Evolutionary conservation across 1,140 invertebrate species (phyloP), one percentile per base, ranked within the genome.

Genomic region (Panulirus ornatus): DNA sequence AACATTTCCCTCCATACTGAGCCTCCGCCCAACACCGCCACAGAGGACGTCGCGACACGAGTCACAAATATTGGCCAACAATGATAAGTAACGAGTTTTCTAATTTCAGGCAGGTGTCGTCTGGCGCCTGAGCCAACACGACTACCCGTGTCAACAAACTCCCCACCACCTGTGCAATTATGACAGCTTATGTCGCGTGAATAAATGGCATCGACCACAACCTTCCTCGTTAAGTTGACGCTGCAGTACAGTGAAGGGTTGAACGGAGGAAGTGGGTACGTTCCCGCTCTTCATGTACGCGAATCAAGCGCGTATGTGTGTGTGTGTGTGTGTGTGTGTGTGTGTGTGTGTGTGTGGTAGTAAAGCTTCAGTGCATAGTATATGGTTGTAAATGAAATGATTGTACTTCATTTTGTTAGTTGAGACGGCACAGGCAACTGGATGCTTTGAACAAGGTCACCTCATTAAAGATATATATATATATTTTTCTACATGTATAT

Each of bases 61-160:
- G 70, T 47, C 34, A 36, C 83, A 84, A 75, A 84, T 73, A 63
- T 84, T 84, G 30, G 36, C 83, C 30, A 84, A 34, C 83, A 84
- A 84, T 34, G 51, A 8, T 9, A n/a, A 27, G 27, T 84, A 75
- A 84, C 75, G 83, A 84, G 83, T 73, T 84, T 73, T 75, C 83
- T 75, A 75, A 84, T 84, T 84, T 75, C 54, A 66, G n/a, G 63
- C 27, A 9, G 38, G 27, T 34, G 51, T 84, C 42, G 42, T 75
- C 66, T 30, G 0, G 27, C 34, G 51, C 11, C 40, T 42, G 82
- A 71, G 82, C 40, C 36, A 84, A 84, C 63, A 84, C 63, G 40
- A 14, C 54, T 34, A 1, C 54, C 81, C 9, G 9, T 84, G 82
- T 71, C 38, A 66, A 54, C 63, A 71, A 38, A 30, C 38, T 27